Percentiles rank a stretch among this genome's conserved stretches.
Conservation (phyloP, 2,888 invertebrate species). For the Leucoptera coffeella region DNA sequence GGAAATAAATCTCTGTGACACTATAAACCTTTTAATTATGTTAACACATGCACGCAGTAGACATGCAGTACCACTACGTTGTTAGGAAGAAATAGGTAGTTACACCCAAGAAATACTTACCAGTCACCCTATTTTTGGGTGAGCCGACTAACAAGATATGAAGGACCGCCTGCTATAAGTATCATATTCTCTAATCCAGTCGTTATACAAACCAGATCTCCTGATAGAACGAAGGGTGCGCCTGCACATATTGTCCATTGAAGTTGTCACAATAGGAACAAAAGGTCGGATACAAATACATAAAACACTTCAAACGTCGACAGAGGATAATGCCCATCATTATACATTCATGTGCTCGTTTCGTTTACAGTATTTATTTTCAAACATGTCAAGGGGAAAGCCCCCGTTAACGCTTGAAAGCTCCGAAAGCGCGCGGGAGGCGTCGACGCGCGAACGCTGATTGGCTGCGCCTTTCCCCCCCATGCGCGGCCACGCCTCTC, state of each 20-base stretch:
- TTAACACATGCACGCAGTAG: no score
- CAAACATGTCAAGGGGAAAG: conserved; percentile 39
- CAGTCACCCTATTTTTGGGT: no score
- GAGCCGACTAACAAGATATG: no score
- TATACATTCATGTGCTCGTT: conserved; percentile 49
- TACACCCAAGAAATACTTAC: no score
- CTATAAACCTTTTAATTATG: no score
- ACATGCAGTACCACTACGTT: no score
- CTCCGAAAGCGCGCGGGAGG: conserved; percentile 43
- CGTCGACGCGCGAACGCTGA: conserved; percentile 8
- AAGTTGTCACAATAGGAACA: conserved; percentile 40
- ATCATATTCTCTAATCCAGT: no score
- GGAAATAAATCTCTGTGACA: no score
- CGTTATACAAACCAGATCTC: no score
- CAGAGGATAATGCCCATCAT: conserved; percentile 48
- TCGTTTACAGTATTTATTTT: conserved; percentile 52
- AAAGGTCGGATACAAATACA: conserved; percentile 37
- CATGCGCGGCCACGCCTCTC: not conserved
- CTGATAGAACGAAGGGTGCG: no score
- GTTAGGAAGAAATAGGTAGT: no score
- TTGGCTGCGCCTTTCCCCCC: conserved; percentile 24
- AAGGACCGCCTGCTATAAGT: no score
- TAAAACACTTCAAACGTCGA: conserved; percentile 47
- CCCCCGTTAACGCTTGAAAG: conserved; percentile 43
- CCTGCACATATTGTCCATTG: conserved; percentile 31